These are phyloP conservation scores for Eupithecia abbreviata DNA, from an alignment of 2,888 invertebrate species.

Conservation along the genomic window DNA sequence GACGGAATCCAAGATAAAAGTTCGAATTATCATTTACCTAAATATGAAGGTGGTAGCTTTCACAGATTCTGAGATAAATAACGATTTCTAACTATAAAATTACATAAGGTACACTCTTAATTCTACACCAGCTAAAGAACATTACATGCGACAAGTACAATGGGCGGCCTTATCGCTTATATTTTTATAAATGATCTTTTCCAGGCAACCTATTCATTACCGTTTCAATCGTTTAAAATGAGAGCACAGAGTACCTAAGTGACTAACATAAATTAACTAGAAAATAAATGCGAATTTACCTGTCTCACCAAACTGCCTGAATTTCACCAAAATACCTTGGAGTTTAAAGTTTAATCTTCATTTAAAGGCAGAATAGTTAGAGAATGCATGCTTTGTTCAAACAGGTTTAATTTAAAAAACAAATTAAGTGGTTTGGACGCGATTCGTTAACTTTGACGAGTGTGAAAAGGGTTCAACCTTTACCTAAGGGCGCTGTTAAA, in stretches of 20 bases:
- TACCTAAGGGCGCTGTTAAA: slow-evolving; percentile 37
- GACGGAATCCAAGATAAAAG: too few species aligned
- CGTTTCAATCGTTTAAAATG: too few species aligned
- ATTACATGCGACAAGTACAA: too few species aligned
- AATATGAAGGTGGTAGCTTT: too few species aligned
- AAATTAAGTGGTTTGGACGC: slow-evolving; percentile 39
- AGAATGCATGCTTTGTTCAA: slow-evolving; percentile 37
- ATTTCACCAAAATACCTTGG: slow-evolving; percentile 12
- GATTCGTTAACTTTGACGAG: slow-evolving; percentile 47
- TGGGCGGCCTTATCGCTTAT: too few species aligned
- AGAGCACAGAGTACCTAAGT: background rate
- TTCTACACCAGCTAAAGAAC: too few species aligned
- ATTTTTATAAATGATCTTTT: too few species aligned
- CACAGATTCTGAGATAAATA: too few species aligned
- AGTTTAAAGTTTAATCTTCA: slow-evolving; percentile 19
- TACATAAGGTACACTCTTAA: too few species aligned
- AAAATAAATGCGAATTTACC: slow-evolving; percentile 15
- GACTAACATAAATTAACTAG: background rate
- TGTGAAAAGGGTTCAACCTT: slow-evolving; percentile 45
- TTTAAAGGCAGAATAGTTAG: slow-evolving; percentile 23
- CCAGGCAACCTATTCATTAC: too few species aligned
- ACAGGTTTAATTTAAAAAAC: slow-evolving; percentile 41
- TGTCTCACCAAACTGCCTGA: slow-evolving; percentile 12
- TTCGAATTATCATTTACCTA: too few species aligned
- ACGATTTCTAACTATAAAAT: too few species aligned